Conservation (phyloP, 1,140 invertebrate genomes). For the Euura lappo region DNA sequence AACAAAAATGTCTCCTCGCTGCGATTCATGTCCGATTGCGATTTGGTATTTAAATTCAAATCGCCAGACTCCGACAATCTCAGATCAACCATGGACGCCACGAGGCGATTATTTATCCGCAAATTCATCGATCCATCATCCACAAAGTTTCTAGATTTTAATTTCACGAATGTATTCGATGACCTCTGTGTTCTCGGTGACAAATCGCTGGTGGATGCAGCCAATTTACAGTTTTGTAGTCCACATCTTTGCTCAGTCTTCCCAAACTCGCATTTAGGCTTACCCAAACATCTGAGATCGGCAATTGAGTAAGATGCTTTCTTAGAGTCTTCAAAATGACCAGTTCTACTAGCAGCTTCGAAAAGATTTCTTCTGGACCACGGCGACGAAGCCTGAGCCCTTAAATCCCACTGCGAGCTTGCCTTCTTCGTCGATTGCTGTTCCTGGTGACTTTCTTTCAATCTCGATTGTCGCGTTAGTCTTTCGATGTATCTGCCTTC, state of each 20-base stretch:
- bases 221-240: background rate
- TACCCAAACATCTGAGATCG: slow-evolving; percentile 7
- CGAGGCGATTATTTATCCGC: background rate
- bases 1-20: no score
- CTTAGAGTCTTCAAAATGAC: background rate
- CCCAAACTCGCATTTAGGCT: background rate
- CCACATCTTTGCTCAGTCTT: background rate
- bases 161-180: background rate
- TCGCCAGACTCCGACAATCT: background rate
- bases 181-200: background rate
- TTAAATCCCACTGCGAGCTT: background rate
- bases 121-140: background rate
- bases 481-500: background rate
- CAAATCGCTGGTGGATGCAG: background rate
- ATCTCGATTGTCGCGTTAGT: background rate
- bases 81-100: background rate
- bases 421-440: background rate
- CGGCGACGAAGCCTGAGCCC: background rate
- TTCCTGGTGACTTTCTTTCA: background rate
- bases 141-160: background rate
- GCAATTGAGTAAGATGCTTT: slow-evolving; percentile 1
- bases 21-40: background rate
- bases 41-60: background rate
- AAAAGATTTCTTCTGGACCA: background rate
- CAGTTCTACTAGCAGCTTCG: background rate